These are phyloP conservation scores for Desmophyllum pertusum DNA, from an alignment of 92 coral and sea anemone genomes.

Conservation along the genomic window DNA sequence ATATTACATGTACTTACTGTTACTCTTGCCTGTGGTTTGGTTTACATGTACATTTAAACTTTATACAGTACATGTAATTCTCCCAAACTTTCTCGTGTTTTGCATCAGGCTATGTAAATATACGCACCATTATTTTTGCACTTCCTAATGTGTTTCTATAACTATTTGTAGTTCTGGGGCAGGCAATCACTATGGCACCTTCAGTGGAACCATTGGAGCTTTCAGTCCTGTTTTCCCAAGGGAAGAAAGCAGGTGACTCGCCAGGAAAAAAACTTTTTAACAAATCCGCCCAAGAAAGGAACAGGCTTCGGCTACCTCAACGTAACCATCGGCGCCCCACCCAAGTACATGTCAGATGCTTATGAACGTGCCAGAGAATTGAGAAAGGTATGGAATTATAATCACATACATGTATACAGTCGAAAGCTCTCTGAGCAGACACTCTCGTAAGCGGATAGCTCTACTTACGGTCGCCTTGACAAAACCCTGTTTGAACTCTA, in stretches of 20 bases:
- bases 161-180: slow-evolving; percentile 75
- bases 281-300: slow-evolving; percentile 96
- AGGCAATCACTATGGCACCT: slow-evolving; percentile 97
- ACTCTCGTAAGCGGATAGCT: too few relatives aligned
- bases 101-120: too few relatives aligned
- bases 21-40: too few relatives aligned
- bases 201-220: slow-evolving; percentile 87
- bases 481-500: too few relatives aligned
- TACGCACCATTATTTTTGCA: too few relatives aligned
- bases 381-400: slow-evolving; percentile 64
- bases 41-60: too few relatives aligned
- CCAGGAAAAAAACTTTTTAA: slow-evolving; percentile 90
- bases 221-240: slow-evolving; percentile 90
- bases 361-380: slow-evolving; percentile 88
- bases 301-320: slow-evolving; percentile 92
- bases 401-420: too few relatives aligned
- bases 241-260: slow-evolving; percentile 71
- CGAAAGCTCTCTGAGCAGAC: too few relatives aligned
- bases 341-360: slow-evolving; percentile 88
- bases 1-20: too few relatives aligned
- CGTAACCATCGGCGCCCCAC: slow-evolving; percentile 88
- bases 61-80: too few relatives aligned
- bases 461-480: too few relatives aligned
- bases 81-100: too few relatives aligned
- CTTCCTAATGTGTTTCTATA: neutral